Conservation (phyloP, 2,113 vertebrate species). For the Falcunculus frontatus region DNA sequence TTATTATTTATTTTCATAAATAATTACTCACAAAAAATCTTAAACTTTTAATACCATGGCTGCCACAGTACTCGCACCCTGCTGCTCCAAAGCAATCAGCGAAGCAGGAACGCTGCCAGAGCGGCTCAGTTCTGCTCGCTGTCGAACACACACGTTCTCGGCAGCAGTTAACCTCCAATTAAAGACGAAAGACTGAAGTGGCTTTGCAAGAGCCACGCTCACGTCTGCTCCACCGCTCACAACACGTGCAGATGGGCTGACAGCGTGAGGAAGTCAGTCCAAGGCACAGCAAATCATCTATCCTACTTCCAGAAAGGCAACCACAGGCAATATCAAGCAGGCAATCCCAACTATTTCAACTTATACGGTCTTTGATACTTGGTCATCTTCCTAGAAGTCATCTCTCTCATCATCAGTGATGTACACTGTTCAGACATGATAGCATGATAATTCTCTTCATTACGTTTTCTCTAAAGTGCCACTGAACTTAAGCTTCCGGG, state of each 20-base stretch:
- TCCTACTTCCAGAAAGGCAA: not conserved
- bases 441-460: not conserved
- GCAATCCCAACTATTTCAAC: not conserved
- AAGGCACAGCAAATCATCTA: not conserved
- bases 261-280: not conserved
- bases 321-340: not conserved
- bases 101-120: not conserved
- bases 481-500: not conserved
- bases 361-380: not conserved
- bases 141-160: fast-evolving
- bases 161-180: not conserved
- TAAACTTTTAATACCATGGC: not conserved
- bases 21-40: not conserved
- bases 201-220: not conserved
- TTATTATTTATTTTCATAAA: constrained; percentile 39
- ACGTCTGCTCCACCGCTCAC: not conserved
- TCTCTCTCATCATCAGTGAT: not conserved
- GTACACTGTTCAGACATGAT: not conserved
- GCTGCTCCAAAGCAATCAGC: not conserved
- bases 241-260: not conserved
- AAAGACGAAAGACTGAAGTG: not conserved
- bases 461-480: not conserved
- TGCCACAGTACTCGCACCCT: not conserved
- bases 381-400: not conserved
- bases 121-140: not conserved